Evolutionary conservation across 2,888 invertebrate genomes (phyloP), one percentile per base, ranked within the genome.

Genomic region (Erebia aethiops): DNA sequence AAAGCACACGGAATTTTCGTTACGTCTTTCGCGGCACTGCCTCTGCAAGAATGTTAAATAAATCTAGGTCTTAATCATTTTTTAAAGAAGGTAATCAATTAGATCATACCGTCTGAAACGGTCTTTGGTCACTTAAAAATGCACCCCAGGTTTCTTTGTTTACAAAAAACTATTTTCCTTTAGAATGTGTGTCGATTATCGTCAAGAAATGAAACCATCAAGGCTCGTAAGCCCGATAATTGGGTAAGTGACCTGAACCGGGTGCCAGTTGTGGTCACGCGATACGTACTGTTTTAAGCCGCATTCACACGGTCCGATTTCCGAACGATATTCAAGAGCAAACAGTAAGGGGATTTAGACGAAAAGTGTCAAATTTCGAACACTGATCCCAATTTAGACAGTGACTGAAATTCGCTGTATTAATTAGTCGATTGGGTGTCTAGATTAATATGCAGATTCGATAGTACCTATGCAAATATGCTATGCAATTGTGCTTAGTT

Each of bases 221-320:
- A 77, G 77, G 75, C 74, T 77, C 78, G 79, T 85, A 84, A 85
- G 84, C 76, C 79, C 86, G 85, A 89, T 90, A 90, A 89, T 88
- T 87, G 87, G 84, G 83, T 89, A 89, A 90, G 88, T 87, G 87
- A 76, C 78, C 78, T 80, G 83, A 87, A 86, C 84, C 86, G 83
- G 85, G 85, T 81, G 80, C 81, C 77, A 80, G 74, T 81, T 83
- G 81, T 75, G 80, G 90, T 90, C 91, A 91, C 91, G 90, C 91
- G 87, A 91, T 67, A 70, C 54, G 49, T 67, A 58, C 51, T 10
- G 49, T 11, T 10, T 49, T 57, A 67, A 67, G 58, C 58, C 26
- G 46, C 46, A 9, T 67, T 67, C 49, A 67, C 67, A 67, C 67
- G 10, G 10, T 49, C 57, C 67, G 67, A 58, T 58, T 67, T 35